Evolutionary conservation across 2,888 invertebrate genomes (phyloP), one percentile per base, ranked within the genome.

Genomic region (Aleiodes leptofemur): DNA sequence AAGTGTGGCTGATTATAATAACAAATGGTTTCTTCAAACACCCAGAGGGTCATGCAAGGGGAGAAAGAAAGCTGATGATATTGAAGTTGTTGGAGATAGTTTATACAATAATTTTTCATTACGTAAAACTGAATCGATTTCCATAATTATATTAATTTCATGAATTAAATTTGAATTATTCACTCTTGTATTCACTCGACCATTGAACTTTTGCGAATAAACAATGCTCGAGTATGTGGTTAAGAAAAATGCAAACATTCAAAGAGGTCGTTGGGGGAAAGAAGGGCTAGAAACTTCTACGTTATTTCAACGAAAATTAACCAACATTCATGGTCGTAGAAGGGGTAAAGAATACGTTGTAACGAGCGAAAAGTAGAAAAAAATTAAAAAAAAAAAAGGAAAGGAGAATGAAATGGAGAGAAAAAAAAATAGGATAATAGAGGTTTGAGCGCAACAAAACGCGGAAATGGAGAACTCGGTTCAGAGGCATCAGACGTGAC

Each of bases 401-500:
- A 14, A 48, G 11, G 48, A 64, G 34, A 64, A 43, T 55, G 16
- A 55, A 16, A 55, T 55, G 55, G 34, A 61, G 34, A 34, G 34
- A 64, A 64, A 61, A 31, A 31, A 43, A 43, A 64, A 64, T 64
- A 23, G 48, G 64, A 64, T 64, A 64, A 64, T 64, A 64, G 64
- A 64, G 64, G 64, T 64, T 64, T 64, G 64, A 43, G 64, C 43
- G 64, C 43, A 64, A 64, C 64, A 64, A 64, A 64, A 64, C 48
- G 64, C 64, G 64, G 64, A 64, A 64, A 64, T 64, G 64, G 64
- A 64, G 48, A 64, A 64, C 64, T 64, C 64, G 64, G 64, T 64
- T 64, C 64, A 64, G 64, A 51, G 68, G 68, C 53, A 68, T 51
- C 68, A 68, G 68, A 68, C 76, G 79, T 80, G 77, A 80, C 80